Base-by-base conservation (phyloP, 2,888 invertebrate genomes). In the Caenorhabditis sp. region DNA sequence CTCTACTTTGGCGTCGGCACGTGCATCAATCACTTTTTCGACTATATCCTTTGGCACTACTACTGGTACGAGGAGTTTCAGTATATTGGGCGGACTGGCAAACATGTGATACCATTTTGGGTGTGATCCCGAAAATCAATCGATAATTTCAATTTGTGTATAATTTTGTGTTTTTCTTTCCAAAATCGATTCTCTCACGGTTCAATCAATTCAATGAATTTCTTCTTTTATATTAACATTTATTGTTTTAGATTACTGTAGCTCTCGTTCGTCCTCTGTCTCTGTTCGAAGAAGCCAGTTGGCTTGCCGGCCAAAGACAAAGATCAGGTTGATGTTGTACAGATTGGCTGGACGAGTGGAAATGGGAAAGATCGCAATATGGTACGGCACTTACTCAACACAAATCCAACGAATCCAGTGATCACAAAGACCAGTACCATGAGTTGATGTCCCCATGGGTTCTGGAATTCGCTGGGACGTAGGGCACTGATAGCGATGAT, bases 41-140 rank as follows among this genome's bases (percentile, higher is more conserved):
- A 83, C 71, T 89, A 89, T 62, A 80, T 89, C 24, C 86, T 89
- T 56, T 89, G 89, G 89, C 89, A 89, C 60, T 87, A 82, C 65
- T 88, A 88, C 65, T 89, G 89, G 89, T 85, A 84, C 71, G 84
- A 87, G 32, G 89, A 89, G 62, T 84, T 76, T 35, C 74, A 74
- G 28, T 89, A 87, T 69, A 88, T 85, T 20, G 77, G 79, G 4
- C 55, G 88, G 22, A 88, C 87, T 1, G 88, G 88, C 32, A 85
- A 84, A 77, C 85, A 88, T 60, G 88, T 87, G 8, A 80, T 87
- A 28, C 88, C 88, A 9, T 88, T 87, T 72, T 88, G 88, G 88
- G 87, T 88, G 9, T 88, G 64, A 85, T 40, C 3, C 15, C 13
- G 15, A 40, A 47, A 47, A 47, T 47, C 47, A 20, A 18, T 40